Evolutionary conservation across 2,888 invertebrate genomes (phyloP).

Genomic region (Pseudococcus viburni): DNA sequence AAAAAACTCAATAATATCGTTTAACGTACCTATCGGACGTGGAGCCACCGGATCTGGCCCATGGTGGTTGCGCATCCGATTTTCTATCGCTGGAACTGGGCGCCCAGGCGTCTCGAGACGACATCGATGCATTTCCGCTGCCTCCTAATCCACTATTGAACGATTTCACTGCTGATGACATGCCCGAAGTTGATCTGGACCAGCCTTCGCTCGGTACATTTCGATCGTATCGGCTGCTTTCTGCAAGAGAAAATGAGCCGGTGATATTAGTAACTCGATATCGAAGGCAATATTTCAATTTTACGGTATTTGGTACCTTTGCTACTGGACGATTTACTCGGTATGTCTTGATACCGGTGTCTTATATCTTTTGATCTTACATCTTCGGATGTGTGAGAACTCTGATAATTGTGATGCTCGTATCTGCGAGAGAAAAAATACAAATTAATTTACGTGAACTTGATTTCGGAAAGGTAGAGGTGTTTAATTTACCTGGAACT

Average conservation of each 20-base stretch:
- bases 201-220: constrained; percentile 48
- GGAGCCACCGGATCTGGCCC: constrained; percentile 31
- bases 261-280: not conserved
- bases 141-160: constrained; percentile 42
- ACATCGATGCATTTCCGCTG: constrained; percentile 33
- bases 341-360: constrained; percentile 58
- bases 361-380: constrained; percentile 56
- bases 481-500: constrained; percentile 26
- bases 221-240: constrained; percentile 60
- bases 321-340: constrained; percentile 46
- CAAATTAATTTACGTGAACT: no score
- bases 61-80: constrained; percentile 42
- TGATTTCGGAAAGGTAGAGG: not conserved
- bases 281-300: not conserved
- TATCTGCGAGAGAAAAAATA: not conserved
- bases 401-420: constrained; percentile 59
- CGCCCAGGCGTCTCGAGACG: constrained; percentile 11
- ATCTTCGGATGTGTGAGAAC: constrained; percentile 62
- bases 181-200: constrained; percentile 28
- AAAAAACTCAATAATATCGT: not conserved
- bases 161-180: constrained; percentile 48
- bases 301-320: constrained; percentile 8
- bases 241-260: not conserved
- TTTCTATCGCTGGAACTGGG: constrained; percentile 33
- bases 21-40: constrained; percentile 59